phyloP scores from a whole-genome alignment of 1,140 invertebrate genomes.

The Drosophila nigrodunni region DNA sequence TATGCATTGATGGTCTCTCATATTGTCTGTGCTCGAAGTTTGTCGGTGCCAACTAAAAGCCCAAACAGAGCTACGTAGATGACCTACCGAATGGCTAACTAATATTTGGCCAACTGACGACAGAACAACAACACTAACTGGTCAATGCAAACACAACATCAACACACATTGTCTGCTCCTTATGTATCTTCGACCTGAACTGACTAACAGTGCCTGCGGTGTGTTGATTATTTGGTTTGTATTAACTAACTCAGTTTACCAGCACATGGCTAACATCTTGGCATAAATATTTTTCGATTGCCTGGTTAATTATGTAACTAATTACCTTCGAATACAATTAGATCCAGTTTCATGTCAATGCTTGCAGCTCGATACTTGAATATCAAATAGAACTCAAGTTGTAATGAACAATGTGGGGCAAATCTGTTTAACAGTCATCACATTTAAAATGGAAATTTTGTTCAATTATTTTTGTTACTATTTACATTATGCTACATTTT shows the following conservation, averaged over 20 bases:
- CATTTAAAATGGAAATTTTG: not conserved
- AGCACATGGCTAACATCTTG: constrained; percentile 5
- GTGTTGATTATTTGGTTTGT: constrained; percentile 68
- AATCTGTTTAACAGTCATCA: constrained; percentile 7
- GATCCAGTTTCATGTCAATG: not conserved
- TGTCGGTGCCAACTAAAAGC: constrained; percentile 34
- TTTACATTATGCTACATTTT: not conserved
- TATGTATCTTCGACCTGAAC: constrained; percentile 8
- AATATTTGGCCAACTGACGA: constrained; percentile 60
- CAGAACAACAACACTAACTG: constrained; percentile 44
- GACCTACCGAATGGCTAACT: constrained; percentile 40
- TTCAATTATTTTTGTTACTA: constrained; percentile 1
- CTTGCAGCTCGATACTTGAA: not conserved
- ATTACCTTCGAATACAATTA: constrained; percentile 19
- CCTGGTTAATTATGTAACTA: constrained; percentile 10
- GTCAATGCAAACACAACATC: constrained; percentile 36
- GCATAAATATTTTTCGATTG: constrained; percentile 19
- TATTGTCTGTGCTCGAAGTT: constrained; percentile 28
- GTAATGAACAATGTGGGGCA: not conserved
- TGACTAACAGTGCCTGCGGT: constrained; percentile 25
- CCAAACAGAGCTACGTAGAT: constrained; percentile 1
- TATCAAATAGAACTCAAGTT: too few relatives aligned
- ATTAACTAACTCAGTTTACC: constrained; percentile 48
- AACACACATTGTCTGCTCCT: not conserved
- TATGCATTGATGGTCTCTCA: constrained; percentile 44